Evolutionary conservation across 1,140 invertebrate genomes (phyloP).

Genomic region (Ceratina japonica): DNA sequence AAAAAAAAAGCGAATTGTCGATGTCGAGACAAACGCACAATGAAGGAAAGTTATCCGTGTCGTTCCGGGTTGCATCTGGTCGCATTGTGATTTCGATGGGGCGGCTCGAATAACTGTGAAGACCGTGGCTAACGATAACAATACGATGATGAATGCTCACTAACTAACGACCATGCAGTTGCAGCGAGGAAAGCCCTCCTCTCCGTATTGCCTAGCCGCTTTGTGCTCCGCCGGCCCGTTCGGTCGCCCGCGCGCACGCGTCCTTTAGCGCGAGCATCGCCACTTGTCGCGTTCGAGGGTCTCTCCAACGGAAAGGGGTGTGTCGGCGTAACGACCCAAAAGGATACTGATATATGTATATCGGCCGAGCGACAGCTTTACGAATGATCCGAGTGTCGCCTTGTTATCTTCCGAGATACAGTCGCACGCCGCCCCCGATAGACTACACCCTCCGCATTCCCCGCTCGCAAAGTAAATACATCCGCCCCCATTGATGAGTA

Average conservation of each 20-base stretch:
- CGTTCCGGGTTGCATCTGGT: constrained; percentile 54
- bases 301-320: constrained; percentile 36
- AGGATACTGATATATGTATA: constrained; percentile 68
- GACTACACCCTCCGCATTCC: neutral
- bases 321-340: constrained; percentile 63
- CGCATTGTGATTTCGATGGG: constrained; percentile 59
- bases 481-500: neutral
- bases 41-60: constrained; percentile 47
- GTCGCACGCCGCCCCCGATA: constrained; percentile 8
- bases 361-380: constrained; percentile 59
- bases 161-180: constrained; percentile 67
- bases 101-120: constrained; percentile 59
- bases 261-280: constrained; percentile 31
- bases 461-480: neutral
- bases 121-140: constrained; percentile 67
- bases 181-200: constrained; percentile 45
- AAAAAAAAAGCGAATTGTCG: constrained; percentile 17
- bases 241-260: neutral
- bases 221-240: constrained; percentile 23
- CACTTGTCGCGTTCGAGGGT: constrained; percentile 30
- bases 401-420: constrained; percentile 61
- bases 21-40: constrained; percentile 41
- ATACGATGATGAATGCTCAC: constrained; percentile 66
- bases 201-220: constrained; percentile 53
- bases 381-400: constrained; percentile 59